Percentiles rank a stretch among this genome's conserved stretches.
Evolutionary conservation across 2,113 vertebrate genomes (phyloP).

Genomic region (Brachyhypopomus gauderio): DNA sequence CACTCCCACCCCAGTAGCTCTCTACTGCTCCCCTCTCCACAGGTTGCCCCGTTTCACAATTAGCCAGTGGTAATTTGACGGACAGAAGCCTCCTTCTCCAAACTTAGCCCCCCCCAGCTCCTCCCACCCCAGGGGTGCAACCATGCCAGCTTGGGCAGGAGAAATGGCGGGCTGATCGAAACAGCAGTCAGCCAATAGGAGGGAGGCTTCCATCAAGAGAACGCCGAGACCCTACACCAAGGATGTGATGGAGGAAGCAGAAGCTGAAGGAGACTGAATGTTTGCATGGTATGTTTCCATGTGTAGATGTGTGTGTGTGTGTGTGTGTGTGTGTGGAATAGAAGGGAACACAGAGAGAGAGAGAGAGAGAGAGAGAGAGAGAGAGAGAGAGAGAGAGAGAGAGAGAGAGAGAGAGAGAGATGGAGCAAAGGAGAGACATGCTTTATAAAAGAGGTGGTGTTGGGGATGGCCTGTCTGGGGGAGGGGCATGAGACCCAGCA

Average conservation of each 20-base stretch:
- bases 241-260: conserved; percentile 3
- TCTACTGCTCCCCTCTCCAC: conserved; percentile 64
- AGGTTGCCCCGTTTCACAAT: conserved; percentile 74
- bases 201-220: conserved; percentile 48
- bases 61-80: conserved; percentile 72
- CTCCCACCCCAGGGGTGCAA: conserved; percentile 49
- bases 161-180: conserved; percentile 56
- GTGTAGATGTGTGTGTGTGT: background rate
- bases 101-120: conserved; percentile 40
- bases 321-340: background rate
- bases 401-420: conserved; percentile 16
- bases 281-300: background rate
- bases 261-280: background rate
- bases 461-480: conserved; percentile 44
- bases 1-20: conserved; percentile 53
- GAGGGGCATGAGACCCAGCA: conserved; percentile 15
- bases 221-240: conserved; percentile 54
- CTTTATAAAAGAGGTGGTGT: conserved; percentile 40
- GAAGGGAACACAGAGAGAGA: no score
- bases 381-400: conserved; percentile 9
- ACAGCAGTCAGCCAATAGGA: conserved; percentile 46
- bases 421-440: background rate
- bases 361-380: background rate
- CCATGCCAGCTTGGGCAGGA: conserved; percentile 64
- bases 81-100: conserved; percentile 67